These are phyloP conservation scores for Sphaerodactylus townsendi DNA, from an alignment of 2,113 vertebrate species.

Conservation along the genomic window DNA sequence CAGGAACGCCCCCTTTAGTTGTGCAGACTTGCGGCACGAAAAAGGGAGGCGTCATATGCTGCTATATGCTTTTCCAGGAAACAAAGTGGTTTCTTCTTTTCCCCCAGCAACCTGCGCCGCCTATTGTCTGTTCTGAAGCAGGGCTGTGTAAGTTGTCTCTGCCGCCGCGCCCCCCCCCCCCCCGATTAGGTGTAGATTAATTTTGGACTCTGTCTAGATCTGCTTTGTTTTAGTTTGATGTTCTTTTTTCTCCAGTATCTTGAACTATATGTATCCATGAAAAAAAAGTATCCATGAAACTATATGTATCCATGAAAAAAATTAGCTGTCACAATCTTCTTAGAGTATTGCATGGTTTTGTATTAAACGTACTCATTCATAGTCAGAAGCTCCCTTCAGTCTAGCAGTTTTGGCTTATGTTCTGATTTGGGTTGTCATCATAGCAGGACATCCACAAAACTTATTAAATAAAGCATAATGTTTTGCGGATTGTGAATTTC, in stretches of 20 bases:
- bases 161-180: too few relatives aligned
- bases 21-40: too few relatives aligned
- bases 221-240: slow-evolving; percentile 58
- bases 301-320: slow-evolving; percentile 59
- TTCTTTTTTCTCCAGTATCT: slow-evolving; percentile 69
- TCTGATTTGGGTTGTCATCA: neutral
- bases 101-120: too few relatives aligned
- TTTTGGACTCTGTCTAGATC: slow-evolving; percentile 5
- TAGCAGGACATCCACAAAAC: neutral
- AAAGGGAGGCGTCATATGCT: too few relatives aligned
- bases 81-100: too few relatives aligned
- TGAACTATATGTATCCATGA: slow-evolving; percentile 63
- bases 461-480: neutral
- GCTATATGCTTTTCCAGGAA: too few relatives aligned
- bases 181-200: too few relatives aligned
- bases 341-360: slow-evolving; percentile 61
- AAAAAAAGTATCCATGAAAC: too few relatives aligned
- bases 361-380: slow-evolving; percentile 32
- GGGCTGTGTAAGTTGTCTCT: too few relatives aligned
- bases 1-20: too few relatives aligned
- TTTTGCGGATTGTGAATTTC: neutral
- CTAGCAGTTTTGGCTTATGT: neutral
- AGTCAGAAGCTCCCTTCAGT: neutral
- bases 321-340: slow-evolving; percentile 65
- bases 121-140: too few relatives aligned